Percentiles rank a stretch among this genome's conserved stretches.
These are phyloP conservation scores for Callitettix versicolor DNA, from an alignment of 1,140 invertebrate genomes.

Conservation along the genomic window DNA sequence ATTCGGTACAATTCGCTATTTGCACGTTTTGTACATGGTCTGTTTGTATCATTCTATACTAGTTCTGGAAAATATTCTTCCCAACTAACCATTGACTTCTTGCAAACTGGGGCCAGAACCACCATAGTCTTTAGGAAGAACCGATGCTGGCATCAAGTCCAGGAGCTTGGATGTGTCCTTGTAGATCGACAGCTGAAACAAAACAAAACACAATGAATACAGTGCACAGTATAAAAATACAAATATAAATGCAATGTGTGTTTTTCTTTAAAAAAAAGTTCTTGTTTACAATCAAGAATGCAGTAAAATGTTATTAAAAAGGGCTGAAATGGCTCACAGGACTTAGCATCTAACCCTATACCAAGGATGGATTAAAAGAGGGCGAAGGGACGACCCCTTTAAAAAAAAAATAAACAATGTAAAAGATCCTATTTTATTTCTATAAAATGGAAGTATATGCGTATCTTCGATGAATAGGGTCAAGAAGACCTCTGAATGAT, in stretches of 20 bases:
- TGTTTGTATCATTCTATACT: too few species aligned
- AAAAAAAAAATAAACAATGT: neutral
- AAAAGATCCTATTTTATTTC: neutral
- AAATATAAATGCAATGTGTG: neutral
- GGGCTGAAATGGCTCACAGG: neutral
- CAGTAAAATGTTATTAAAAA: neutral
- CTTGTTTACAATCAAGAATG: neutral
- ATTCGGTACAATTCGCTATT: too few species aligned
- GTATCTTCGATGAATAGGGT: neutral
- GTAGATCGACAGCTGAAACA: neutral
- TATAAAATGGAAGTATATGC: too few species aligned
- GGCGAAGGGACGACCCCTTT: neutral
- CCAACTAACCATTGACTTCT: conserved; percentile 6
- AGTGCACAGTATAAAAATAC: too few species aligned
- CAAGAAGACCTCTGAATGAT: too few species aligned
- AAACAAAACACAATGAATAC: neutral
- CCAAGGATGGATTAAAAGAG: neutral
- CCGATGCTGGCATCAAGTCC: neutral
- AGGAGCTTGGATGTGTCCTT: conserved; percentile 2
- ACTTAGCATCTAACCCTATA: neutral
- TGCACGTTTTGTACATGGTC: too few species aligned
- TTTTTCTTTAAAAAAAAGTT: neutral
- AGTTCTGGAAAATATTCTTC: too few species aligned
- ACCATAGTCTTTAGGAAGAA: conserved; percentile 3
- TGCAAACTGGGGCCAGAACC: neutral